Base-by-base conservation (phyloP, 2,888 invertebrate species). In the Cheiracanthium punctorium region DNA sequence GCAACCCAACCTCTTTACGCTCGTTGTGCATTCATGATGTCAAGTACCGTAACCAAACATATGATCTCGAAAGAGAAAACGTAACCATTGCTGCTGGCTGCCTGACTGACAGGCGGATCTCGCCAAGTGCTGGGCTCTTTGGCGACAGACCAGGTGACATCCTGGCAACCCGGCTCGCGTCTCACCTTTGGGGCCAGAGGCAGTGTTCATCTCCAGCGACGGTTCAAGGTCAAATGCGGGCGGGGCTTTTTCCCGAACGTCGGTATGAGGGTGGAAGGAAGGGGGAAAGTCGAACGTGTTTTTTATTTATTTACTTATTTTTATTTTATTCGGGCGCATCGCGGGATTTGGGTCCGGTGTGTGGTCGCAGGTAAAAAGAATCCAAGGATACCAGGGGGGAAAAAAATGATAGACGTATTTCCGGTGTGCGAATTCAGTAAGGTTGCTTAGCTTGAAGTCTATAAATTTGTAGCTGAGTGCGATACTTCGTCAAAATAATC, bases 201-300 rank as follows among this genome's bases (percentile, higher is more conserved):
- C 76, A 82, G 52, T 65, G 75, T 81, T 81, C 81, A 52, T 80
- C 80, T 80, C 71, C 41, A 43, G 41, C 41, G 37, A 58, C 76
- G 82, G 82, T 84, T 84, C 82, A 84, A 84, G 82, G 82, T 75
- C 82, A 70, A 82, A 82, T 52, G 75, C 75, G 70, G 58, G 58
- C 58, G 58, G 58, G 58, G 58, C 58, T 58, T 58, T 58, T 48
- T 37, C 17, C 58, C 20, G 24, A 58, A 58, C 58, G 58, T 48
- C 12, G 48, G 48, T 48, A 12, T 48, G 48, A 58, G 58, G 58
- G 58, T 58, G 58, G 58, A 58, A 24, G 17, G 43, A 48, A 24
- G 58, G 58, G 58, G 58, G 58, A 58, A 58, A 20, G 24, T 58
- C 24, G 58, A 24, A 58, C 58, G 24, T 24, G n/a, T 58, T 48